Base-by-base conservation (phyloP, 2,113 vertebrate genomes). In the Pachypanchax playfairii region DNA sequence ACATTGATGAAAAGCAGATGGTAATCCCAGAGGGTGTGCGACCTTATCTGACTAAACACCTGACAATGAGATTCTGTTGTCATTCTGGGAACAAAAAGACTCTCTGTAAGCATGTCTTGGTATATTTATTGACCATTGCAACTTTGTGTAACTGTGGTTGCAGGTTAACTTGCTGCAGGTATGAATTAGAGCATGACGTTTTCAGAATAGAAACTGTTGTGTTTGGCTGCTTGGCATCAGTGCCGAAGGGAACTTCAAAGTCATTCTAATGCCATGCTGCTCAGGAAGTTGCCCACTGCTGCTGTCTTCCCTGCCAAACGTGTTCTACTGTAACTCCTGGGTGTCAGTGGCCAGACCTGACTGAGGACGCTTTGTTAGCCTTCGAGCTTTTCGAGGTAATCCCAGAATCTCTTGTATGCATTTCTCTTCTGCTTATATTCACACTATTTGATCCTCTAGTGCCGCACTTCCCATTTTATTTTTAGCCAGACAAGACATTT, bases 11-110 rank as follows among this genome's bases (percentile, higher is more conserved):
- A 83, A 89, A 85, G 82, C 73, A 75, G 73, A 73, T 60, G 58
- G 75, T 90, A 89, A 90, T 89, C 87, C 82, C 75, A 56, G 41
- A 20, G 65, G 84, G 82, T 74, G 75, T 76, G 65, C 64, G 76
- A 89, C 89, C 90, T 90, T 90, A 90, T 87, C 84, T 70, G 76
- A 63, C 83, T 90, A 89, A 90, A 87, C 82, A 85, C 85, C 85
- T 81, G 89, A 90, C 87, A 87, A 86, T 85, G 85, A 88, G 84
- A 85, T 77, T 42, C 74, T 80, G 46, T 78, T 83, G 73, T 75
- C 79, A 72, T 74, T 68, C 55, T 14, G 22, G 61, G 72, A 76
- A 66, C 70, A 86, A 75, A 65, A 77, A 78, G 73, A 51, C 72
- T 64, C 64, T 54, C 11, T 0, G 71, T 77, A 66, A 73, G 65